Conservation (phyloP, 2,797 vertebrate species). For the Taenioides sp. region DNA sequence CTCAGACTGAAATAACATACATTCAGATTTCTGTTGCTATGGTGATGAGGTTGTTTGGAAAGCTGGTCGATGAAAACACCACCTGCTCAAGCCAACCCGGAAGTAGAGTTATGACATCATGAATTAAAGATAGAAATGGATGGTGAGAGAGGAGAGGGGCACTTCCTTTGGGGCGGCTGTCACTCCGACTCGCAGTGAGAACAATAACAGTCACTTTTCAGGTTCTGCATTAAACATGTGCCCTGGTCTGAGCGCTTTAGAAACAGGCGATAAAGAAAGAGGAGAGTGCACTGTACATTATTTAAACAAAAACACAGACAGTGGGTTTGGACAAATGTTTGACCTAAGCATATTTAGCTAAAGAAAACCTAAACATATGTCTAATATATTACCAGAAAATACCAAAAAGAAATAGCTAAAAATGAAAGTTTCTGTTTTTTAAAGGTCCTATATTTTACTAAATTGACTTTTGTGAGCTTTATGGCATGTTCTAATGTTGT, state of each 20-base stretch:
- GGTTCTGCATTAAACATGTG: constrained; percentile 13
- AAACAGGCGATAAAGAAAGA: too few species aligned
- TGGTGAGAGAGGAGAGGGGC: neutral
- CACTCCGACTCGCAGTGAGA: constrained; percentile 1
- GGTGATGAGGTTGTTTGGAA: neutral
- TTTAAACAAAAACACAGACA: neutral
- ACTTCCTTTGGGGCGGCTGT: constrained; percentile 1
- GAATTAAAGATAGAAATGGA: neutral
- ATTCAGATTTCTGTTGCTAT: neutral
- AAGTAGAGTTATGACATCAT: neutral
- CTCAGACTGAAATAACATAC: neutral
- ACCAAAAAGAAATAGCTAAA: too few species aligned
- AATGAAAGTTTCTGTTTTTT: too few species aligned
- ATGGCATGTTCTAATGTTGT: too few species aligned
- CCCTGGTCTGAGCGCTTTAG: neutral
- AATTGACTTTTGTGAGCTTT: too few species aligned
- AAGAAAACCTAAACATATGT: too few species aligned
- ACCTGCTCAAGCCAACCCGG: neutral
- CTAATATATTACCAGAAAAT: too few species aligned
- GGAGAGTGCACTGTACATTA: neutral
- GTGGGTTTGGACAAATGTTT: neutral
- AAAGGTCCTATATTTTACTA: too few species aligned
- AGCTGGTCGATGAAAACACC: neutral
- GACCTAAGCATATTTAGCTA: too few species aligned
- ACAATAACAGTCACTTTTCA: constrained; percentile 1